These are phyloP conservation scores for Eupithecia inturbata DNA, from an alignment of 2,888 invertebrate genomes.

Conservation along the genomic window DNA sequence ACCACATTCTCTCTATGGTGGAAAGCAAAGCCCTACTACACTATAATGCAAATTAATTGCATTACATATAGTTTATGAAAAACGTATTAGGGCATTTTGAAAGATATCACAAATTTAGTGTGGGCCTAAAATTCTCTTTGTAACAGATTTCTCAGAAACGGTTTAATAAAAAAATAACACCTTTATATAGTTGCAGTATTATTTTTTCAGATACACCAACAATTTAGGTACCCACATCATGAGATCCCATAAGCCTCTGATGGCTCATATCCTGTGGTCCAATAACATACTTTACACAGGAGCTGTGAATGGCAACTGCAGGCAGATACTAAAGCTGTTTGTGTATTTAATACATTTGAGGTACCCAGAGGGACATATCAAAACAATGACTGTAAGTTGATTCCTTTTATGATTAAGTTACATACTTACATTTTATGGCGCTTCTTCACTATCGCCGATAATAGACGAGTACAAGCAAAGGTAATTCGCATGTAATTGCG, in stretches of 20 bases:
- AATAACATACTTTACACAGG: conserved; percentile 66
- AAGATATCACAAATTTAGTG: background rate
- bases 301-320: conserved; percentile 63
- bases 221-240: conserved; percentile 65
- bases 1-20: background rate
- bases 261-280: conserved; percentile 71
- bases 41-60: background rate
- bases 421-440: background rate
- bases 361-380: conserved; percentile 70
- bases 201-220: conserved; percentile 63
- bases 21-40: background rate
- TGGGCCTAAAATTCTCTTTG: background rate
- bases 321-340: conserved; percentile 70
- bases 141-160: background rate
- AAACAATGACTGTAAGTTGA: conserved; percentile 65
- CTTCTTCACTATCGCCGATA: too few relatives aligned
- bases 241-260: conserved; percentile 69
- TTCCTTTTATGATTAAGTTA: conserved; percentile 21
- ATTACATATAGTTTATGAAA: too few relatives aligned
- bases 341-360: conserved; percentile 65
- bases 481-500: too few relatives aligned
- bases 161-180: background rate
- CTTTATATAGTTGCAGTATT: background rate
- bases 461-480: too few relatives aligned
- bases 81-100: background rate